A percentile compares a stretch with the other conserved stretches of the same genome.
phyloP scores from a whole-genome alignment of 2,113 vertebrate species.

The Dinomys branickii region DNA sequence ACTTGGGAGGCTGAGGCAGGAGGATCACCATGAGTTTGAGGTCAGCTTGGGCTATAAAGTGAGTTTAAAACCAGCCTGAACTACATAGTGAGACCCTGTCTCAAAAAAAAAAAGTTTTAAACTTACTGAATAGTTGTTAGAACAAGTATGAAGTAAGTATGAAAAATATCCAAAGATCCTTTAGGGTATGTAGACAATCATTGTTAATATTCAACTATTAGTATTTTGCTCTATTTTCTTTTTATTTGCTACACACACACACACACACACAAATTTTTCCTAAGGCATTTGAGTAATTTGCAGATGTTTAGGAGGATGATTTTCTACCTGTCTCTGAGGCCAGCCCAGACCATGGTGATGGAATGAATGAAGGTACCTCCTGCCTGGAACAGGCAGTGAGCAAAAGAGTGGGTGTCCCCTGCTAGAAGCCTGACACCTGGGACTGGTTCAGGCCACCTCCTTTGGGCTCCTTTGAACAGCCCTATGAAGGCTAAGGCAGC shows the following conservation, averaged over 20 bases:
- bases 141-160: not conserved
- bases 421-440: not conserved
- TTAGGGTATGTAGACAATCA: not conserved
- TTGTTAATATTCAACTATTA: not conserved
- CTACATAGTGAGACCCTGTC: not conserved
- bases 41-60: not conserved
- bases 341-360: not conserved
- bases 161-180: not conserved
- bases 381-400: not conserved
- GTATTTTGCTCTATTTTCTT: not conserved
- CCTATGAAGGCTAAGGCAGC: not conserved
- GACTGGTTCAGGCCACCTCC: not conserved
- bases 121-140: conserved; percentile 29
- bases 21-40: not conserved
- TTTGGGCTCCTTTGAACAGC: not conserved
- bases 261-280: not conserved
- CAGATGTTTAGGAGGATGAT: not conserved
- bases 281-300: conserved; percentile 12
- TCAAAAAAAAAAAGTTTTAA: not conserved
- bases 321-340: not conserved
- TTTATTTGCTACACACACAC: not conserved
- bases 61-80: not conserved
- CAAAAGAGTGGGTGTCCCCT: not conserved
- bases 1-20: not conserved
- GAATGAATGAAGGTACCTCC: not conserved